A percentile compares a stretch with the other conserved stretches of the same genome.
phyloP scores from a whole-genome alignment of 1,140 invertebrate species.

The Drosophila nigromelanica region DNA sequence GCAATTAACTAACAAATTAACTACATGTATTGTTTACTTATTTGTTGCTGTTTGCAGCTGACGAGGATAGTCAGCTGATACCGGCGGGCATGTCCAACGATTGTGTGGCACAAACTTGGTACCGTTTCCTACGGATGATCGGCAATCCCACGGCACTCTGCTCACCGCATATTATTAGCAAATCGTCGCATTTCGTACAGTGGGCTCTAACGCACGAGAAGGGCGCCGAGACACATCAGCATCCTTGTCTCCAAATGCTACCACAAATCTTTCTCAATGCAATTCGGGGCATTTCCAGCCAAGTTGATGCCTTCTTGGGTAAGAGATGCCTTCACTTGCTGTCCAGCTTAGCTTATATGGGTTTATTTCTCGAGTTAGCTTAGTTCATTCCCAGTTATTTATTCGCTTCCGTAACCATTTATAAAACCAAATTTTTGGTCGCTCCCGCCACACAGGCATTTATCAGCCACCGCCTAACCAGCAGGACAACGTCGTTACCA shows the following conservation, averaged over 20 bases:
- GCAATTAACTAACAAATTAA: too few species aligned
- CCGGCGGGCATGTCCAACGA: conserved; percentile 93
- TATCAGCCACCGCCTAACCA: conserved; percentile 63
- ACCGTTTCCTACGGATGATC: conserved; percentile 95
- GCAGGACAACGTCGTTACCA: conserved; percentile 69
- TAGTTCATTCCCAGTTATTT: not conserved
- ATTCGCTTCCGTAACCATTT: conserved; percentile 17
- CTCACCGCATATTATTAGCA: conserved; percentile 92
- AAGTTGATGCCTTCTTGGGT: conserved; percentile 98
- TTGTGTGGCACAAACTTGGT: conserved; percentile 97
- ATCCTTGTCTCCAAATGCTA: conserved; percentile 94
- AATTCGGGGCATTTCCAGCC: conserved; percentile 95
- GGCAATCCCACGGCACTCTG: conserved; percentile 97
- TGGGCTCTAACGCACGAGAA: conserved; percentile 89
- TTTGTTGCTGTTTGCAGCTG: conserved; percentile 85
- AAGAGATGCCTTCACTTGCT: conserved; percentile 67
- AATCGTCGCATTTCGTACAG: conserved; percentile 93
- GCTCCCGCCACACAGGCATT: conserved; percentile 58
- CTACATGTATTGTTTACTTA: conserved; percentile 17
- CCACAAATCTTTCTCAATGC: conserved; percentile 97
- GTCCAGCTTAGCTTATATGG: not conserved
- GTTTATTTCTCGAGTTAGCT: not conserved
- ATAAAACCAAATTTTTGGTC: conserved; percentile 8
- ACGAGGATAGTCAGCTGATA: conserved; percentile 93
- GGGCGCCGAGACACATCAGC: conserved; percentile 93